Conservation (phyloP, 2,888 invertebrate genomes). For the Amphimallon solstitiale region DNA sequence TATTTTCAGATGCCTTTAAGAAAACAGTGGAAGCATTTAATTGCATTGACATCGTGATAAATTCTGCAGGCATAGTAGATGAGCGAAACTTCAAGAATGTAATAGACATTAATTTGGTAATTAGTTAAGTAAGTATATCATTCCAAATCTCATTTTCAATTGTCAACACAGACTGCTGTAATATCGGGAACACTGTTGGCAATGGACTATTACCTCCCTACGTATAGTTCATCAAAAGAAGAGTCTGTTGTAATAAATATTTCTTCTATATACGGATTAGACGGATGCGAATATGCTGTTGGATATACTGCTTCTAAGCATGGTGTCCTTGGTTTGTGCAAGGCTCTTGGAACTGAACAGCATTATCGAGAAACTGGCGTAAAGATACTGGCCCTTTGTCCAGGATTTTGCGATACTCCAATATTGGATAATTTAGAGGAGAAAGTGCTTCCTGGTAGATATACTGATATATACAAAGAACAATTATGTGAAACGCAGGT, state of each 20-base stretch:
- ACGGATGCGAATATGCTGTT: not conserved
- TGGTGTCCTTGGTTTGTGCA: constrained; percentile 6
- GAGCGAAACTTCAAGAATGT: not conserved
- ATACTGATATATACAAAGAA: not conserved
- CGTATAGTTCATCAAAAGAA: constrained; percentile 8
- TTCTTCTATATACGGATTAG: constrained; percentile 16
- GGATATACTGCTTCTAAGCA: constrained; percentile 22
- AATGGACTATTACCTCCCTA: constrained; percentile 22
- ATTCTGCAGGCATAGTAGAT: constrained; percentile 16
- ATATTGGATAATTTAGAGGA: constrained; percentile 28
- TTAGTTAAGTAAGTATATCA: not conserved
- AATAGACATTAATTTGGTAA: constrained; percentile 29
- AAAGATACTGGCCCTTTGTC: constrained; percentile 24
- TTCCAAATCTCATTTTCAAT: not conserved
- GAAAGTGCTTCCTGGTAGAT: not conserved
- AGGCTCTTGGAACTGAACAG: constrained; percentile 1
- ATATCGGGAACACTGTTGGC: constrained; percentile 11
- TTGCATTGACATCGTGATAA: constrained; percentile 29
- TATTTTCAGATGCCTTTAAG: constrained; percentile 30
- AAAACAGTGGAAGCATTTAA: constrained; percentile 28
- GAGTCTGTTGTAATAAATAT: constrained; percentile 31
- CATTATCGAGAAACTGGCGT: constrained; percentile 23
- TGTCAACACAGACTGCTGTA: constrained; percentile 2
- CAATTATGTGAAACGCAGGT: not conserved
- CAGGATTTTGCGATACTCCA: constrained; percentile 29